A percentile compares a stretch with the other conserved stretches of the same genome.
These are phyloP conservation scores for Diadema setosum DNA, from an alignment of 35 echinoderm and acorn worm species.

Conservation along the genomic window DNA sequence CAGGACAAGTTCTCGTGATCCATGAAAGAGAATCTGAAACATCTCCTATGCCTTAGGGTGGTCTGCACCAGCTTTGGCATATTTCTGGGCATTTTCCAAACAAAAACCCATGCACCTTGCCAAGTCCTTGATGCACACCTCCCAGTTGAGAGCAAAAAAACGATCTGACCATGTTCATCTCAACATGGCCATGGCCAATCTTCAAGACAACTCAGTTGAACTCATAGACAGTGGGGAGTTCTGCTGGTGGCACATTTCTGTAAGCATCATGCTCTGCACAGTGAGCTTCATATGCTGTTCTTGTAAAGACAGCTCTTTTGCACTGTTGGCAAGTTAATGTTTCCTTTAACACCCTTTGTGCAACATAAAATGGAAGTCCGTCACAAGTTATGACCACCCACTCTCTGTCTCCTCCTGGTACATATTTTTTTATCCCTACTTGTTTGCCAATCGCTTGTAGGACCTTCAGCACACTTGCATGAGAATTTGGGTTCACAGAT, in stretches of 20 bases:
- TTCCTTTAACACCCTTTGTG: background rate
- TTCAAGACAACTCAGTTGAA: too few species aligned
- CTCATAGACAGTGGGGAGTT: too few species aligned
- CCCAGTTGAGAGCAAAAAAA: too few species aligned
- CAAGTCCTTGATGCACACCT: too few species aligned
- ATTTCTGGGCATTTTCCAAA: too few species aligned
- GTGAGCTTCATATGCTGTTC: background rate
- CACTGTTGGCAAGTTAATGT: background rate
- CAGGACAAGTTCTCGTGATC: too few species aligned
- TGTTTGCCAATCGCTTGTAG: constrained; percentile 24
- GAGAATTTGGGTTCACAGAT: constrained; percentile 37
- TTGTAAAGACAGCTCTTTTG: background rate
- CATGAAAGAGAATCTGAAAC: too few species aligned
- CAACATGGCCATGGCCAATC: too few species aligned
- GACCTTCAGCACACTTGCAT: background rate
- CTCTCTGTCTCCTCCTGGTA: background rate
- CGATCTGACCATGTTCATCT: background rate
- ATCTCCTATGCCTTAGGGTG: too few species aligned
- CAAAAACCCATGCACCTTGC: too few species aligned
- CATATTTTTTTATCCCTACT: background rate
- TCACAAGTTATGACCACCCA: constrained; percentile 27
- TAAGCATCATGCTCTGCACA: background rate
- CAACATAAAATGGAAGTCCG: background rate
- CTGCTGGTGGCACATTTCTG: too few species aligned
- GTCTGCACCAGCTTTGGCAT: too few species aligned